Base-by-base conservation (phyloP, 1,140 invertebrate species). In the Xylocopa sonorina region DNA sequence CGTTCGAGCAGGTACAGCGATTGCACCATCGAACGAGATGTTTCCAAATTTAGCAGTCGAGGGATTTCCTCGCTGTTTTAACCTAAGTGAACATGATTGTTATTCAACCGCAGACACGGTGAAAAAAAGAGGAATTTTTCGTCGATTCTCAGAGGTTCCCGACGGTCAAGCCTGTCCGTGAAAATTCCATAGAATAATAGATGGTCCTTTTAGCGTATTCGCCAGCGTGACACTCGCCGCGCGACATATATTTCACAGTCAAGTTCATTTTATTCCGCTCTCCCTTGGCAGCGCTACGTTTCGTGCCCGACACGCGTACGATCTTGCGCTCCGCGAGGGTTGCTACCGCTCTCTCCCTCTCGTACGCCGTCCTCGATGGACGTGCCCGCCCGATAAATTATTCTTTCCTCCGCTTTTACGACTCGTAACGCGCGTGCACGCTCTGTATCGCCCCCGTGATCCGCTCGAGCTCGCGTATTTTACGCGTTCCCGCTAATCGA, bases 401-500 rank as follows among this genome's bases (percentile, higher is more conserved):
- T 79, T 73, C 57, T n/a, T 50, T 48, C 29, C 29, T 27, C n/a
- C 50, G 5, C 12, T 63, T 76, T 32, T 38, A 24, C 38, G 38
- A 53, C 18, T 14, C 29, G 29, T 58, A 12, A 7, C 7, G 1
- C 43, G 14, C 18, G 46, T 27, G n/a, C 10, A 24, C n/a, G 4
- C 32, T 24, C 5, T 32, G 21, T 64, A 51, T 34, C 41, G 69
- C 7, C 18, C n/a, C 24, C 29, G 14, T 10, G 24, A n/a, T n/a
- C 3, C 3, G 29, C 41, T 72, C 46, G 60, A 83, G 80, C 34
- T 81, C 41, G n/a, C 69, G 46, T 75, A 80, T 80, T 80, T 79
- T 51, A 53, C 50, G 29, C 41, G 68, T 34, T n/a, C n/a, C 41
- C 34, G 46, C 48, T 50, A 48, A 75, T 62, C 41, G 43, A 57